These are phyloP conservation scores for Dolichotis patagonum DNA, from an alignment of 2,113 vertebrate genomes.

Conservation along the genomic window DNA sequence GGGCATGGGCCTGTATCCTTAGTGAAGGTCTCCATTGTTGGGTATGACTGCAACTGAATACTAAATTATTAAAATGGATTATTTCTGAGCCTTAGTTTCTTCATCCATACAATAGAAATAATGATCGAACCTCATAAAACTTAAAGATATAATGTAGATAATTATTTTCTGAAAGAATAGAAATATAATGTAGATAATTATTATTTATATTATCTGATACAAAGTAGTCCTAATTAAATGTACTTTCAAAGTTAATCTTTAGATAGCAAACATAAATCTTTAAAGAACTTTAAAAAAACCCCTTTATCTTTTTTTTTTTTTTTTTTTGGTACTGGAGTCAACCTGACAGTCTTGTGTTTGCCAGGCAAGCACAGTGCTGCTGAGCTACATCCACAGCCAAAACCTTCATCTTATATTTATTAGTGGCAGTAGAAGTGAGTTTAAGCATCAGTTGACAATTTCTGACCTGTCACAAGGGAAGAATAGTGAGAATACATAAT, in stretches of 20 bases:
- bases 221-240: not conserved
- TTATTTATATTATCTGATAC: not conserved
- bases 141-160: not conserved
- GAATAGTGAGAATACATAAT: not conserved
- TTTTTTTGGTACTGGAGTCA: too few species aligned
- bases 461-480: not conserved
- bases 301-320: too few species aligned
- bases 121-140: not conserved
- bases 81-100: not conserved
- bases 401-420: not conserved
- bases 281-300: not conserved
- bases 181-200: not conserved
- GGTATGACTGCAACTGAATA: not conserved
- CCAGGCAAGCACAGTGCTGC: too few species aligned
- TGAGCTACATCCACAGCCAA: too few species aligned
- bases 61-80: not conserved
- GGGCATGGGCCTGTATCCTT: not conserved
- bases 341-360: too few species aligned
- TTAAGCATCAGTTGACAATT: not conserved
- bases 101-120: not conserved
- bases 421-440: not conserved
- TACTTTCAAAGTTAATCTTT: not conserved
- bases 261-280: not conserved
- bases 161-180: not conserved
- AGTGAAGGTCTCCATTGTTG: not conserved